phyloP scores from a whole-genome alignment of 1,140 invertebrate species.

The Acromyrmex charruanus region DNA sequence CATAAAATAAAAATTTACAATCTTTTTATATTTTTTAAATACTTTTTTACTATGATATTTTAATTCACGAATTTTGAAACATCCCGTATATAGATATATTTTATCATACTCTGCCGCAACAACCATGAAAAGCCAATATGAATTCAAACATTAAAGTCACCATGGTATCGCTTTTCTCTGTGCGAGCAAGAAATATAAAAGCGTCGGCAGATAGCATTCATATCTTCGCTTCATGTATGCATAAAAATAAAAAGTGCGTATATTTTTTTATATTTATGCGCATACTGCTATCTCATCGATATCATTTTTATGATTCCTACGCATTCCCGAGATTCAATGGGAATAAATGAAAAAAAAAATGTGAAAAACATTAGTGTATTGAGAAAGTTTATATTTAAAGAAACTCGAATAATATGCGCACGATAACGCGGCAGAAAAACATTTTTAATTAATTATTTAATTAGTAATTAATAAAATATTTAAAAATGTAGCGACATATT shows the following conservation, averaged over 20 bases:
- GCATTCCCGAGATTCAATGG: neutral
- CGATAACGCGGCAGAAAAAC: neutral
- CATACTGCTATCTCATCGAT: conserved; percentile 43
- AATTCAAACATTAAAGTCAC: conserved; percentile 57
- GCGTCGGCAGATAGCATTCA: conserved; percentile 10
- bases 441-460: conserved; percentile 22
- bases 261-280: conserved; percentile 52
- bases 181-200: conserved; percentile 52
- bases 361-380: conserved; percentile 37
- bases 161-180: conserved; percentile 47
- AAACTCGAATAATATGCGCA: neutral
- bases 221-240: conserved; percentile 10
- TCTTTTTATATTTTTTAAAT: no score
- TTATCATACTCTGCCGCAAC: neutral
- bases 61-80: no score
- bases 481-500: conserved; percentile 18
- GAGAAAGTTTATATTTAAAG: neutral
- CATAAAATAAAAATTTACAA: no score
- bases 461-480: conserved; percentile 1
- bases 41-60: no score
- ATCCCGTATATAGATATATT: no score
- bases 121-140: conserved; percentile 29
- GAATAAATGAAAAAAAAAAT: conserved; percentile 45
- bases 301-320: conserved; percentile 14
- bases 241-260: conserved; percentile 54